A percentile compares a stretch with the other conserved stretches of the same genome.
phyloP scores from a whole-genome alignment of 2,113 vertebrate species.

The Amazona guildingii region DNA sequence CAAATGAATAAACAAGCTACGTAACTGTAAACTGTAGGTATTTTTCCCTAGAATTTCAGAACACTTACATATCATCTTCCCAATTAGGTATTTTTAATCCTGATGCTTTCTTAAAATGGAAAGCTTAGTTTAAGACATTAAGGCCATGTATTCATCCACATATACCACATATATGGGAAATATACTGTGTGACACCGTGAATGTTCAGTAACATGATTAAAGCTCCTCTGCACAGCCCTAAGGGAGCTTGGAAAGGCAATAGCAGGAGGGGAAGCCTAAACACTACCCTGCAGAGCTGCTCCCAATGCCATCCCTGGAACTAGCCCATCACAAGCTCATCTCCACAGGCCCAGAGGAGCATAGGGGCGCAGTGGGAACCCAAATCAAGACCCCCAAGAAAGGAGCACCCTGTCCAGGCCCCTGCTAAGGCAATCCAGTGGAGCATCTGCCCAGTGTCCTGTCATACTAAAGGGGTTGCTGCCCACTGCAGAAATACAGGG shows the following conservation, averaged over 20 bases:
- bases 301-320: not conserved
- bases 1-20: not conserved
- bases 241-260: not conserved
- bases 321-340: not conserved
- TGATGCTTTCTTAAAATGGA: not conserved
- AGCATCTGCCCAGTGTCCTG: not conserved
- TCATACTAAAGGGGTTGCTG: not conserved
- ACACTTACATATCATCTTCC: not conserved
- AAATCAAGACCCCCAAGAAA: not conserved
- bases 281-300: not conserved
- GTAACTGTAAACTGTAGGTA: not conserved
- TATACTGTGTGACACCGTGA: not conserved
- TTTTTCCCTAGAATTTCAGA: not conserved
- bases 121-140: not conserved
- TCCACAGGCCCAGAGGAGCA: no score
- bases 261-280: not conserved
- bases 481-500: not conserved
- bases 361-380: not conserved
- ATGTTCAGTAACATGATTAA: rapidly evolving
- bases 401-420: not conserved
- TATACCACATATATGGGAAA: not conserved
- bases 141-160: not conserved
- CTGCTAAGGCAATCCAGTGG: not conserved
- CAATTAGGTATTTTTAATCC: not conserved
- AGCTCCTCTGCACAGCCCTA: not conserved